These are phyloP conservation scores for Melanaphis sacchari DNA, from an alignment of 1,140 invertebrate genomes.

Conservation along the genomic window DNA sequence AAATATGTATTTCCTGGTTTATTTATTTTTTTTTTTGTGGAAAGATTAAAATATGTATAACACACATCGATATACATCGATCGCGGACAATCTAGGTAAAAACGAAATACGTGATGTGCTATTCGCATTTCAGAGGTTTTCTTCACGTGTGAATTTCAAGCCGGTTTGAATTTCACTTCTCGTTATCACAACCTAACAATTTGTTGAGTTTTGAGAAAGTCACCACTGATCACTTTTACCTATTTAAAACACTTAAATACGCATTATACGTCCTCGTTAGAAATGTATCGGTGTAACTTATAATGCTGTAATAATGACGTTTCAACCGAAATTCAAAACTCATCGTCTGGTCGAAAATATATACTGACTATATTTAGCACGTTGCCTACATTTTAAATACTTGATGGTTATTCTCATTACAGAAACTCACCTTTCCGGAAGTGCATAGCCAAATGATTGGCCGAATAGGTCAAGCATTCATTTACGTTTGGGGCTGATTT, in stretches of 20 bases:
- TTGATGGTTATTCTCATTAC: neutral
- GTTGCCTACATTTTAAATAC: neutral
- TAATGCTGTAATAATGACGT: neutral
- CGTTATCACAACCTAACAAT: neutral
- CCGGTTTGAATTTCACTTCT: neutral
- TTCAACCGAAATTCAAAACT: neutral
- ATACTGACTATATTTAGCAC: neutral
- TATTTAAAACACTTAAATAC: neutral
- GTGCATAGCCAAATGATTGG: conserved; percentile 74
- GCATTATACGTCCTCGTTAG: neutral
- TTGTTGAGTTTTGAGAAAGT: conserved; percentile 20
- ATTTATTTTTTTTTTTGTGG: neutral
- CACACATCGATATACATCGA: neutral
- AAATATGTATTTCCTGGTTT: too few species aligned
- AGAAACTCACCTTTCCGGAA: conserved; percentile 67
- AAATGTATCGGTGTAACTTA: neutral
- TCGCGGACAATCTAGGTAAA: neutral
- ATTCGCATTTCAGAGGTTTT: neutral
- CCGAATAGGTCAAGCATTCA: conserved; percentile 73
- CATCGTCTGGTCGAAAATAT: neutral
- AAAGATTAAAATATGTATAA: neutral
- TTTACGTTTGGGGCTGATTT: conserved; percentile 74
- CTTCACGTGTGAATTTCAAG: neutral
- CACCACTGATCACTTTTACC: neutral
- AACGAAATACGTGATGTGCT: neutral